phyloP scores from a whole-genome alignment of 1,140 invertebrate genomes.

The Popillia japonica region DNA sequence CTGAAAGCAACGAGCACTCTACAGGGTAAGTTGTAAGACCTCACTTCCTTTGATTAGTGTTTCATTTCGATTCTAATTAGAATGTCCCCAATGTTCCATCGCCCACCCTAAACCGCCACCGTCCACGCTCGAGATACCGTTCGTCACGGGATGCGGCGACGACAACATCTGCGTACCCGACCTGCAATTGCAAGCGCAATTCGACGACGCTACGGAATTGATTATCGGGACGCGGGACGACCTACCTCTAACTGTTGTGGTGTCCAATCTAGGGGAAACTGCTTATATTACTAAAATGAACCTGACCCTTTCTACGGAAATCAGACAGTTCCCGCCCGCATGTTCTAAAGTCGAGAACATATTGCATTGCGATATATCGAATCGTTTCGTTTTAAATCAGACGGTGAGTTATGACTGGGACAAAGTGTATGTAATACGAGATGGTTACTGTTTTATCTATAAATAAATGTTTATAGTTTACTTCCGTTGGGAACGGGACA shows the following conservation, averaged over 20 bases:
- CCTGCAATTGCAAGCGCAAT: not conserved
- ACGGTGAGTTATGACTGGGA: not conserved
- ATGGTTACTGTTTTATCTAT: too few species aligned
- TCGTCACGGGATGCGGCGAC: not conserved
- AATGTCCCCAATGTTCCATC: conserved; percentile 1
- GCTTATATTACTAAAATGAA: not conserved
- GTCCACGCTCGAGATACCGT: not conserved
- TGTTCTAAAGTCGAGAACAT: not conserved
- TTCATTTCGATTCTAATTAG: not conserved
- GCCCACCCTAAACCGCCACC: not conserved
- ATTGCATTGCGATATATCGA: conserved; percentile 5
- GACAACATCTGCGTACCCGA: not conserved
- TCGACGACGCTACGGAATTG: not conserved
- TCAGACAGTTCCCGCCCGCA: not conserved
- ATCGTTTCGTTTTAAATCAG: not conserved
- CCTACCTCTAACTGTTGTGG: not conserved
- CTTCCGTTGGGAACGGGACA: too few species aligned
- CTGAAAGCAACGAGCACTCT: not conserved
- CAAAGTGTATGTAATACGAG: too few species aligned
- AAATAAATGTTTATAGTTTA: too few species aligned
- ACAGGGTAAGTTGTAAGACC: not conserved
- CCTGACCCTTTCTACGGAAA: not conserved
- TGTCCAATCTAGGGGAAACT: conserved; percentile 1
- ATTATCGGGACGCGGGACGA: not conserved
- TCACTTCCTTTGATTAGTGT: not conserved